Evolutionary conservation across 2,888 invertebrate species (phyloP).

Genomic region (Chloromyia formosa): DNA sequence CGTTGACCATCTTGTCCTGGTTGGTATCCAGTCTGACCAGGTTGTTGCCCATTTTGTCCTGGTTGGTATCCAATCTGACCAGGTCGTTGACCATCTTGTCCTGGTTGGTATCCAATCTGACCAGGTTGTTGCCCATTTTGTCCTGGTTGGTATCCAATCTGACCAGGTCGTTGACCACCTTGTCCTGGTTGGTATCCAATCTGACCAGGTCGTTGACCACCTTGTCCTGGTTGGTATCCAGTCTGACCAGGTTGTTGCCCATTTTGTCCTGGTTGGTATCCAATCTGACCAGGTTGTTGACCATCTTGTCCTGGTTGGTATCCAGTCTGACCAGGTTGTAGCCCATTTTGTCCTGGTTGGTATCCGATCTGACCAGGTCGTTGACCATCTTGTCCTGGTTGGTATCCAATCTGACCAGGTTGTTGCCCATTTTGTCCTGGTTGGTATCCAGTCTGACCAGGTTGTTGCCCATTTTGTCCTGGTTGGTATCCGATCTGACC

Average conservation of each 20-base stretch:
- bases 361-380: neutral
- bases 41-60: slow-evolving; percentile 24
- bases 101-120: neutral
- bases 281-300: slow-evolving; percentile 3
- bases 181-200: slow-evolving; percentile 9
- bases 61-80: neutral
- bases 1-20: too few species aligned
- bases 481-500: neutral
- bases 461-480: neutral
- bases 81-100: slow-evolving; percentile 4
- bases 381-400: neutral
- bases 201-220: slow-evolving; percentile 32
- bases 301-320: neutral
- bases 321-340: neutral
- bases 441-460: neutral
- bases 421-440: neutral
- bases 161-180: neutral
- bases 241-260: neutral
- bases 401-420: neutral
- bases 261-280: neutral
- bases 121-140: neutral
- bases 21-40: too few species aligned
- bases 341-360: neutral
- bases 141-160: neutral
- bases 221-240: neutral